Evolutionary conservation across 2,797 vertebrate species (phyloP), one percentile per base, ranked within the genome.

Genomic region (Gallinago solitaria): DNA sequence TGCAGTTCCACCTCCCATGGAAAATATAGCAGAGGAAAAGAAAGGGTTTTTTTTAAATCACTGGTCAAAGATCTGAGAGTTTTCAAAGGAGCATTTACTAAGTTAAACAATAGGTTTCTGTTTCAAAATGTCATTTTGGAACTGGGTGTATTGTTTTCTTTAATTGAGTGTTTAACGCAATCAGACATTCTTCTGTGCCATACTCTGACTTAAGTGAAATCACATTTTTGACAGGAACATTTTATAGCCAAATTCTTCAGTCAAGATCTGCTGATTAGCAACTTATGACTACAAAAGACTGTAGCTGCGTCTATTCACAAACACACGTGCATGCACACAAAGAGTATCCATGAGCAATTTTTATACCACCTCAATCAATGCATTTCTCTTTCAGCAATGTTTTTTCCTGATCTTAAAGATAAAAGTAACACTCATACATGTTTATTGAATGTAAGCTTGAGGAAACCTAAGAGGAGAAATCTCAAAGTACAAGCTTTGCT

Each of bases 61-160:
- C 1, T 68, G 65, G 39, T 64, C 53, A 54, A 81, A 90, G 57
- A 90, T 67, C 78, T 87, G 48, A 83, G 21, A 10, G 43, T 50
- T 95, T 92, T 95, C 83, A 94, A 89, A 74, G 75, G 21, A 75
- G 57, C 61, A 93, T 75, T 91, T 81, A 86, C 53, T 19, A 85
- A 76, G 60, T 67, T 56, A 86, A 87, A 91, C 68, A 94, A 73
- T 37, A 81, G n/a, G 59, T 50, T 83, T 93, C 85, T 91, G 73
- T 90, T 95, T 77, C 18, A 7, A 95, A 95, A 95, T 73, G 63
- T 81, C 89, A 78, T 59, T 93, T 89, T 86, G 91, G 76, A 91
- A 83, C 69, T 51, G n/a, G n/a, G 56, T 7, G 9, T 33, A 88
- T 69, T 95, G 71, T 91, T 87, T 92, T 73, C 75, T 90, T 90